Evolutionary conservation across 2,113 vertebrate genomes (phyloP).

Genomic region (Protobothrops mucrosquamatus): DNA sequence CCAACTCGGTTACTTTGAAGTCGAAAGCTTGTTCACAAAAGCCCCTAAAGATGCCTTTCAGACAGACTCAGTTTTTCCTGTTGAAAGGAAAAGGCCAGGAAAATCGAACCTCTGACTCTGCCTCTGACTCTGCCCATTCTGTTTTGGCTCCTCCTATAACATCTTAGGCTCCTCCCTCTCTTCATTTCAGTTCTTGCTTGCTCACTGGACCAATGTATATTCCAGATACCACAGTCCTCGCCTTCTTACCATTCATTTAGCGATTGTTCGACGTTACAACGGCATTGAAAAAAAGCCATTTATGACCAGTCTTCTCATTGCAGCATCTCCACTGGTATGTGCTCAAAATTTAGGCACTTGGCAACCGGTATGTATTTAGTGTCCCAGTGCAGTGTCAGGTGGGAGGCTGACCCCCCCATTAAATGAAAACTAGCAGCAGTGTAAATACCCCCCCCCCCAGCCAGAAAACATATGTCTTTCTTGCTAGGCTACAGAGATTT

Average conservation of each 20-base stretch:
- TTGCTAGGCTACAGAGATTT: not conserved
- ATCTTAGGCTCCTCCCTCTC: not conserved
- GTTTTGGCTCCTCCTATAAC: not conserved
- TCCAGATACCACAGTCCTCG: not conserved
- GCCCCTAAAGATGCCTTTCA: not conserved
- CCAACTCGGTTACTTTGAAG: not conserved
- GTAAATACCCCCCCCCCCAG: not conserved
- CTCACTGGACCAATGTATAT: not conserved
- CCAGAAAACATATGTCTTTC: not conserved
- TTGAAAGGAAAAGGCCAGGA: not conserved
- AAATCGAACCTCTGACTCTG: not conserved
- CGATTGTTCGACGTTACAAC: not conserved
- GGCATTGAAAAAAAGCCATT: not conserved
- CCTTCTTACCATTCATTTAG: not conserved
- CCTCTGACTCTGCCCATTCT: not conserved
- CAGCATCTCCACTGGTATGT: not conserved
- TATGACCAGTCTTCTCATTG: not conserved
- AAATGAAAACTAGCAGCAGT: not conserved
- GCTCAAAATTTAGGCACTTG: not conserved
- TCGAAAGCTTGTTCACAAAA: not conserved
- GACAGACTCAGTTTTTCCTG: not conserved
- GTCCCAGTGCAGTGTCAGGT: not conserved
- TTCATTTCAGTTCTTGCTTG: not conserved
- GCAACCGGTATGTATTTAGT: not conserved
- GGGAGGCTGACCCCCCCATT: not conserved